These are phyloP conservation scores for Chionis minor DNA, from an alignment of 2,113 vertebrate species.

Conservation along the genomic window DNA sequence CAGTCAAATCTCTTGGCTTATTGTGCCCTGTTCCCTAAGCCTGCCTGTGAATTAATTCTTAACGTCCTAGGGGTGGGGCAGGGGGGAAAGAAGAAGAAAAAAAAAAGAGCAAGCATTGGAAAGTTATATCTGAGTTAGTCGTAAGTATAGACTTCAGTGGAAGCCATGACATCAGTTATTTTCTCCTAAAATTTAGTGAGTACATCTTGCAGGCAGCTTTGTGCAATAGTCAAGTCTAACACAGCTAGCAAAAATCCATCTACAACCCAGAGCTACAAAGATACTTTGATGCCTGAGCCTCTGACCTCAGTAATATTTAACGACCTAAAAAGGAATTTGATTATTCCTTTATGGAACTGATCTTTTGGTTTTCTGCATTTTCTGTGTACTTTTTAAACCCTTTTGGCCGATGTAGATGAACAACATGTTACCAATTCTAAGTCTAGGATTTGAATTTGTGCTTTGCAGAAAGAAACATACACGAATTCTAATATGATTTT, in stretches of 20 bases:
- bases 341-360: neutral
- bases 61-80: neutral
- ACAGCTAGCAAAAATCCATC: neutral
- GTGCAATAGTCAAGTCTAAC: neutral
- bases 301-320: neutral
- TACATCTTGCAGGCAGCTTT: neutral
- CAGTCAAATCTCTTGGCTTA: neutral
- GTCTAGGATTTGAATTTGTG: neutral
- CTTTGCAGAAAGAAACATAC: neutral
- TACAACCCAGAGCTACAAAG: neutral
- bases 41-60: neutral
- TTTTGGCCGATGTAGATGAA: neutral
- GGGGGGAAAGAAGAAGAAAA: neutral
- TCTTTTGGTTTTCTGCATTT: neutral
- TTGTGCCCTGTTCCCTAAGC: neutral
- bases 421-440: neutral
- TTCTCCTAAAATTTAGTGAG: constrained; percentile 25
- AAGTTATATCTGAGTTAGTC: constrained; percentile 4
- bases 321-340: neutral
- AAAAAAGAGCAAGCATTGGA: neutral
- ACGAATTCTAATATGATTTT: neutral
- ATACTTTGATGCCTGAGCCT: neutral
- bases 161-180: neutral
- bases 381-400: neutral
- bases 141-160: neutral